phyloP scores from a whole-genome alignment of 1,140 invertebrate species.

The Leptopilina boulardi region DNA sequence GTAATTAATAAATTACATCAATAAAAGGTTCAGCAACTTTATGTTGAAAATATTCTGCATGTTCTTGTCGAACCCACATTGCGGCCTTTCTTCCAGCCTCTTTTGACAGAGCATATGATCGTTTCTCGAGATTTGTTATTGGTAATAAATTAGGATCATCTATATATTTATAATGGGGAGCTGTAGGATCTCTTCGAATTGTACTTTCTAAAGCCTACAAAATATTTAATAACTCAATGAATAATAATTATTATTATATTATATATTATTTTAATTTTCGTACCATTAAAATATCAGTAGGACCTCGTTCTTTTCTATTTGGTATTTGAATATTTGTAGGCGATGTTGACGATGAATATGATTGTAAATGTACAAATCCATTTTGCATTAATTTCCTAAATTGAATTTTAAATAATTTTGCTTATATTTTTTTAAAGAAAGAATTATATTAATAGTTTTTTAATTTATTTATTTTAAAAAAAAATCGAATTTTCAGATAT shows the following conservation, averaged over 20 bases:
- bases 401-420: conserved; percentile 38
- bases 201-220: conserved; percentile 84
- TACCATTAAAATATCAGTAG: conserved; percentile 87
- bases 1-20: conserved; percentile 52
- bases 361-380: conserved; percentile 48
- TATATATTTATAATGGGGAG: conserved; percentile 90
- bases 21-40: conserved; percentile 82
- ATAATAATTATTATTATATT: not conserved
- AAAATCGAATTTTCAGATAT: no score
- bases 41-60: conserved; percentile 85
- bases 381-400: conserved; percentile 48
- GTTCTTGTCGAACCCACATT: conserved; percentile 87
- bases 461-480: not conserved
- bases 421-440: not conserved
- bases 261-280: conserved; percentile 38
- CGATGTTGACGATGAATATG: not conserved
- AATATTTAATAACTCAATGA: not conserved
- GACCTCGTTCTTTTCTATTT: conserved; percentile 82
- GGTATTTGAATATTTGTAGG: conserved; percentile 78
- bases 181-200: conserved; percentile 84
- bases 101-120: conserved; percentile 86
- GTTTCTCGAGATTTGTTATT: conserved; percentile 83
- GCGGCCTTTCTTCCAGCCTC: conserved; percentile 93
- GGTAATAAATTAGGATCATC: conserved; percentile 94
- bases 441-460: not conserved